These are phyloP conservation scores for Micronycteris hirsuta DNA, from an alignment of 2,113 vertebrate genomes.

Conservation along the genomic window DNA sequence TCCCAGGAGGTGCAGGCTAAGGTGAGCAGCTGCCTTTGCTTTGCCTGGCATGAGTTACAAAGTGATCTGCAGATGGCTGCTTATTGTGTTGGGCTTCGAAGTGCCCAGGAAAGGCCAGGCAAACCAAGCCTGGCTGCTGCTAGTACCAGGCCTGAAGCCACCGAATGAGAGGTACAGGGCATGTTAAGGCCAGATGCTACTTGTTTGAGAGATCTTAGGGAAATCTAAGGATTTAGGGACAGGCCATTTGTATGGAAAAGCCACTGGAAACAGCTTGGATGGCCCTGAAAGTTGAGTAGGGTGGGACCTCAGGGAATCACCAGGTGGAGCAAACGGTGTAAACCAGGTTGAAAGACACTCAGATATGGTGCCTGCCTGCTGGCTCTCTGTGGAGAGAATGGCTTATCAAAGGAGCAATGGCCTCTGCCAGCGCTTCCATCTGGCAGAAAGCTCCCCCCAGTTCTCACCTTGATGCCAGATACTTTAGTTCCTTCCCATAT, in stretches of 20 bases:
- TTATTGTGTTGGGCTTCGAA: neutral
- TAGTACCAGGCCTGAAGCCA: neutral
- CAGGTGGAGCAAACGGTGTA: neutral
- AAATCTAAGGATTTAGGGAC: neutral
- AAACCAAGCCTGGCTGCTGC: neutral
- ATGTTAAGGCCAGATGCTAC: neutral
- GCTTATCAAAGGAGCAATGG: neutral
- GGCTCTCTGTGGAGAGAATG: neutral
- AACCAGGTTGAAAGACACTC: neutral
- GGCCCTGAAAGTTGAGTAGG: neutral
- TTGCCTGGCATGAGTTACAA: neutral
- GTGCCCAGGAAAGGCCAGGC: neutral
- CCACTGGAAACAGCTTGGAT: neutral
- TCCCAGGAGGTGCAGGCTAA: neutral
- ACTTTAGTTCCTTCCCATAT: neutral
- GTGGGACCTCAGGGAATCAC: neutral
- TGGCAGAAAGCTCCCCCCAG: neutral
- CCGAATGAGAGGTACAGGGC: neutral
- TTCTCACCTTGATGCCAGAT: neutral
- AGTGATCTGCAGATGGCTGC: neutral
- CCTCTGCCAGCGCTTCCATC: neutral
- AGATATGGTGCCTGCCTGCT: neutral
- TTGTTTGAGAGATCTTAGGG: neutral
- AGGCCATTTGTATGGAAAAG: neutral
- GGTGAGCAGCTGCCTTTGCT: neutral